Conservation (phyloP, 2,888 invertebrate genomes). For the Zaprionus obscuricornis region DNA sequence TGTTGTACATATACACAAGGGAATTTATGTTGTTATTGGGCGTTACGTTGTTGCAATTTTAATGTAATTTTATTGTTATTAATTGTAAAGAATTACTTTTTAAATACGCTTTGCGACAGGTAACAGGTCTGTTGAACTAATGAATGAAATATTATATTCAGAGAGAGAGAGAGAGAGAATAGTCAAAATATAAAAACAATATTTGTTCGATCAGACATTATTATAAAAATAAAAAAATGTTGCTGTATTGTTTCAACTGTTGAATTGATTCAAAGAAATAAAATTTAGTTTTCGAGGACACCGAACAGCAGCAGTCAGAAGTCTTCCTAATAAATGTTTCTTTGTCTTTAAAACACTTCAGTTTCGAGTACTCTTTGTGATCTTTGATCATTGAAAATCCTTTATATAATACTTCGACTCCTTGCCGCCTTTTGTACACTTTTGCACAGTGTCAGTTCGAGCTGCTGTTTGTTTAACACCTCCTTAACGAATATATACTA, state of each 20-base stretch:
- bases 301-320: constrained; percentile 27
- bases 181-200: not conserved
- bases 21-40: constrained; percentile 35
- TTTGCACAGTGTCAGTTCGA: constrained; percentile 54
- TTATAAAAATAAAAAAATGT: no score
- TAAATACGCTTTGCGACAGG: constrained; percentile 54
- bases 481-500: constrained; percentile 33
- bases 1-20: constrained; percentile 27
- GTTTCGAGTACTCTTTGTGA: constrained; percentile 25
- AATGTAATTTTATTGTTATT: constrained; percentile 75
- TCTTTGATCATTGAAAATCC: constrained; percentile 1
- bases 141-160: constrained; percentile 6
- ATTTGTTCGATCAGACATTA: no score
- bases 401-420: not conserved
- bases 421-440: constrained; percentile 33
- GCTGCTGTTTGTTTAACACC: constrained; percentile 78
- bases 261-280: not conserved
- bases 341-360: not conserved
- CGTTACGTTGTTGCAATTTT: constrained; percentile 73
- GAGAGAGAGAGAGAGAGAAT: no score
- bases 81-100: constrained; percentile 69
- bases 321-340: constrained; percentile 15
- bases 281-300: not conserved
- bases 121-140: constrained; percentile 8
- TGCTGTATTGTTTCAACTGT: no score